Evolutionary conservation across 2,797 vertebrate species (phyloP).

Genomic region (Sternarchorhynchus goeldii): DNA sequence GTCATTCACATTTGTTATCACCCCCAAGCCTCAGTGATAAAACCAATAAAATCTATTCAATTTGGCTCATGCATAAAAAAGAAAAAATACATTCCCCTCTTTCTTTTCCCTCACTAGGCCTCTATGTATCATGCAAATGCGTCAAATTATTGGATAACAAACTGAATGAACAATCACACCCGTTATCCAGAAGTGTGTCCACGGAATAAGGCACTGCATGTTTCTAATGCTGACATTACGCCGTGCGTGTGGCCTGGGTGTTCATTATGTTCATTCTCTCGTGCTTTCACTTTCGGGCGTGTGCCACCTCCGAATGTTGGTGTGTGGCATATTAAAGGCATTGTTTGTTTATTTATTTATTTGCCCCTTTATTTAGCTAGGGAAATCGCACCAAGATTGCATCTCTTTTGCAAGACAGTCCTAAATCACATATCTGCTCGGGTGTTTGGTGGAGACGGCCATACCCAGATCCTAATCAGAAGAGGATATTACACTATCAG

Average conservation of each 20-base stretch:
- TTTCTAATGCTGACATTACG: background rate
- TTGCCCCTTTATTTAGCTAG: slow-evolving; percentile 31
- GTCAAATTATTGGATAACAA: slow-evolving; percentile 49
- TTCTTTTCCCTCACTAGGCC: slow-evolving; percentile 31
- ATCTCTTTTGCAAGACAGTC: slow-evolving; percentile 37
- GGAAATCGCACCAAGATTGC: slow-evolving; percentile 34
- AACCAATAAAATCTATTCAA: slow-evolving; percentile 65
- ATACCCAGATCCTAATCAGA: background rate
- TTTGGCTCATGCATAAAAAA: slow-evolving; percentile 38
- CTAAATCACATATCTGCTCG: slow-evolving; percentile 27
- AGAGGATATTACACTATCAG: slow-evolving; percentile 22
- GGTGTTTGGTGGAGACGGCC: slow-evolving; percentile 1
- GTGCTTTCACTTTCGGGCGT: slow-evolving; percentile 9
- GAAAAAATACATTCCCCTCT: slow-evolving; percentile 3
- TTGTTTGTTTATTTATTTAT: slow-evolving; percentile 45
- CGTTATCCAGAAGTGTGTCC: slow-evolving; percentile 45
- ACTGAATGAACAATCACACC: slow-evolving; percentile 42
- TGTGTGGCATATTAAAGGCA: slow-evolving; percentile 32
- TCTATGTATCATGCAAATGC: slow-evolving; percentile 42
- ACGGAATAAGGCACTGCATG: slow-evolving; percentile 41
- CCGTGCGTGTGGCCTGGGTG: background rate
- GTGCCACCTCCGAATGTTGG: slow-evolving; percentile 5
- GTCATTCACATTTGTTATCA: slow-evolving; percentile 60
- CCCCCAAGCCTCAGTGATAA: slow-evolving; percentile 30
- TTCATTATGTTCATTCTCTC: background rate